These are phyloP conservation scores for Chrysomallon squamiferum DNA, from an alignment of 1,140 invertebrate species.

Conservation along the genomic window DNA sequence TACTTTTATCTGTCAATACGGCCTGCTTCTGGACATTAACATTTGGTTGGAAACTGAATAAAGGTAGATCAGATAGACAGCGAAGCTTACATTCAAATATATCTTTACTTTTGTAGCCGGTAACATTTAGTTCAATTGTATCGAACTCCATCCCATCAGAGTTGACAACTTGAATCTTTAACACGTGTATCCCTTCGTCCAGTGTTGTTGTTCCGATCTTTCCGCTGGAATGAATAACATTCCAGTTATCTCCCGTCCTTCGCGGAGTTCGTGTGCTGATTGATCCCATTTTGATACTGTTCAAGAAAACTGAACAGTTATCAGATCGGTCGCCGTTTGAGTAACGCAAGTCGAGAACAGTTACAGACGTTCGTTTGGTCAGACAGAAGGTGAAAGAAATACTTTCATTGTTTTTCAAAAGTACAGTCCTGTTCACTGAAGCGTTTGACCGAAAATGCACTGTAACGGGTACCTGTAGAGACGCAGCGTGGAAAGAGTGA, in stretches of 20 bases:
- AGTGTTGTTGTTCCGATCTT: background rate
- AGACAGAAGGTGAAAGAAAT: slow-evolving; percentile 13
- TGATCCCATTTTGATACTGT: background rate
- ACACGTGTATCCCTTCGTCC: background rate
- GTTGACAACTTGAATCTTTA: background rate
- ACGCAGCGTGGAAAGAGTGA: too few relatives aligned
- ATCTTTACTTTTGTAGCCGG: background rate
- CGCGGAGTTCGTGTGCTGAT: background rate
- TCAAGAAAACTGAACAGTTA: background rate
- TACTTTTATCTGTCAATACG: slow-evolving; percentile 3
- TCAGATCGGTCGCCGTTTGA: slow-evolving; percentile 8
- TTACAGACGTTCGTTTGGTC: background rate
- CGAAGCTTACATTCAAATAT: slow-evolving; percentile 6
- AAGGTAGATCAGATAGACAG: background rate
- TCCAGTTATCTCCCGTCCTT: slow-evolving; percentile 1
- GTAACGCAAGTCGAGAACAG: slow-evolving; percentile 4
- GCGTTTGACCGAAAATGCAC: background rate
- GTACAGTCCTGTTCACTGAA: background rate
- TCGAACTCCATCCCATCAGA: slow-evolving; percentile 11
- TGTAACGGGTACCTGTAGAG: background rate
- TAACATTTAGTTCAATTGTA: background rate
- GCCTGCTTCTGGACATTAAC: background rate
- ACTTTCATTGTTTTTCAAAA: background rate
- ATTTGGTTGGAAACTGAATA: background rate
- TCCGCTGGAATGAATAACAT: background rate